Evolutionary conservation across 2,888 invertebrate species (phyloP).

Genomic region (Hyposoter dolosus): DNA sequence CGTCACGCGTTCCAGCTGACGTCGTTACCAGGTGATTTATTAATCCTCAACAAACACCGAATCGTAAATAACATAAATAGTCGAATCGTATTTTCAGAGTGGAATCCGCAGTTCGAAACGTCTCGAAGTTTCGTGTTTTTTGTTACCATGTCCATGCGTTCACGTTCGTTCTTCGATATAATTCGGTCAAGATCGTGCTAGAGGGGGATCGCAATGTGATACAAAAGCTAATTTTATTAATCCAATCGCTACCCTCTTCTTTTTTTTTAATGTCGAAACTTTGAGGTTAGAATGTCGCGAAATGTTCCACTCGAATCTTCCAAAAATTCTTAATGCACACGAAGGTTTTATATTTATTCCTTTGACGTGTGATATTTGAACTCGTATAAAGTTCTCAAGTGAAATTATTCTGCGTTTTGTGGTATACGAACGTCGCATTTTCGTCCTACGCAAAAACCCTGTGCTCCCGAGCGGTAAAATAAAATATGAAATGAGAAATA

Average conservation of each 20-base stretch:
- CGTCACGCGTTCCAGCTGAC: conserved; percentile 54
- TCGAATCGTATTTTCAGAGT: conserved; percentile 36
- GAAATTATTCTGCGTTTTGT: conserved; percentile 39
- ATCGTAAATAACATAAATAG: conserved; percentile 27
- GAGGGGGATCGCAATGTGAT: conserved; percentile 11
- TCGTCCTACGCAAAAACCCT: conserved; percentile 38
- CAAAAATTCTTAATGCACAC: background rate
- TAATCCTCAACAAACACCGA: conserved; percentile 3
- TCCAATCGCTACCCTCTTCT: background rate
- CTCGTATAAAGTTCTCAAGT: background rate
- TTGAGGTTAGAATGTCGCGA: conserved; percentile 50
- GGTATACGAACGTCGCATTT: conserved; percentile 56
- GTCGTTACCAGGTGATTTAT: conserved; percentile 51
- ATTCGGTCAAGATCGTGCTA: conserved; percentile 36
- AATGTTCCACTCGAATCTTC: background rate
- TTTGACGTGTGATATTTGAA: background rate
- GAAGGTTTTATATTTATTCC: background rate
- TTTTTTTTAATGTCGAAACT: conserved; percentile 8
- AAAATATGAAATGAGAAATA: conserved; percentile 33
- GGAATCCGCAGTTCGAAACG: background rate
- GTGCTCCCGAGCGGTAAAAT: conserved; percentile 34
- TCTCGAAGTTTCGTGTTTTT: conserved; percentile 11
- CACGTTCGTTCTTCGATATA: conserved; percentile 37
- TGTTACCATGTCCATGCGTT: background rate
- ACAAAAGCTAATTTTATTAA: background rate